These are phyloP conservation scores for Microtus richardsoni DNA, from an alignment of 2,113 vertebrate genomes.

Conservation along the genomic window DNA sequence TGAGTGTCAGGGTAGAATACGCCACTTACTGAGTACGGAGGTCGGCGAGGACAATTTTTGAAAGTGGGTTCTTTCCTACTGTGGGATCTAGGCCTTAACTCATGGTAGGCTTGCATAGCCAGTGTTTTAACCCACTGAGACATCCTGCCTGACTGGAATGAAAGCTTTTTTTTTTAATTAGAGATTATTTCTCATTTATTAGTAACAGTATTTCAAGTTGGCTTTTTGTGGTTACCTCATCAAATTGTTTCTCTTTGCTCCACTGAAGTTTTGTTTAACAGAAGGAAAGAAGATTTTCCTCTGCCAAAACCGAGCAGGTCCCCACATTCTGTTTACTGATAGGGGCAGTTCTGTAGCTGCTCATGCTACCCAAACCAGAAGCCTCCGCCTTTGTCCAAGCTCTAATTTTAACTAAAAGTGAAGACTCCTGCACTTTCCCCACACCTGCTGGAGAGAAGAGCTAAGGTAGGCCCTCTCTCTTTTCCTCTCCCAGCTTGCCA, in stretches of 20 bases:
- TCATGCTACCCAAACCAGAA: not conserved
- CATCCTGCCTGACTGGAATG: not conserved
- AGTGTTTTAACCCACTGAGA: not conserved
- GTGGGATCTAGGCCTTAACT: not conserved
- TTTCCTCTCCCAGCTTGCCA: not conserved
- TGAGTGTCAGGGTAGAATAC: too few relatives aligned
- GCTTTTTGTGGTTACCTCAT: not conserved
- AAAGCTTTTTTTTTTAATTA: not conserved
- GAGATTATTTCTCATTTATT: not conserved
- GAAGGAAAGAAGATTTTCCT: not conserved
- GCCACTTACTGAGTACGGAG: not conserved
- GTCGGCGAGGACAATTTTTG: not conserved
- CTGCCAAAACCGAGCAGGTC: not conserved
- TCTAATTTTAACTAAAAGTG: not conserved
- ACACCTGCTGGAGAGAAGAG: not conserved
- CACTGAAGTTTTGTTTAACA: not conserved
- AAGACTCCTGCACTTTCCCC: not conserved
- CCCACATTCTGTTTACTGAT: not conserved
- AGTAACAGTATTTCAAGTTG: not conserved
- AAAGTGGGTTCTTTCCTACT: not conserved
- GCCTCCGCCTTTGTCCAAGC: not conserved
- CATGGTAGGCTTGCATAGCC: too few relatives aligned
- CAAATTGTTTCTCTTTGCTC: not conserved
- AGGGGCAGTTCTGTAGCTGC: not conserved
- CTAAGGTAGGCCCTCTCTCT: not conserved